These are phyloP conservation scores for Fregata magnificens DNA, from an alignment of 2,113 vertebrate genomes.

Conservation along the genomic window DNA sequence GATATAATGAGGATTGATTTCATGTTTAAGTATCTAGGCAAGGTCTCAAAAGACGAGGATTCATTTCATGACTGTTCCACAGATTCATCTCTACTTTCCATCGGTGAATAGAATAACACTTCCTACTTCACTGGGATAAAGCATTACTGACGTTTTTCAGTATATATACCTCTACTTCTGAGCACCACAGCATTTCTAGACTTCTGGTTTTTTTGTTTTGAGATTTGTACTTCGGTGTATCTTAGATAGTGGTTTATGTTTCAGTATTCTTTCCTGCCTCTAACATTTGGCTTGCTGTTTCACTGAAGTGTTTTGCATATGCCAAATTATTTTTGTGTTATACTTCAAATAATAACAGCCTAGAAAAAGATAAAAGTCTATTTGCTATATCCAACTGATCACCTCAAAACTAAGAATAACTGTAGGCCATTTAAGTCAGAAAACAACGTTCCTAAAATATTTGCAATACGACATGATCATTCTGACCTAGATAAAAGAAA, in stretches of 20 bases:
- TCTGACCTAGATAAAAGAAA: neutral
- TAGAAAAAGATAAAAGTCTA: neutral
- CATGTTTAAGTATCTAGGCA: neutral
- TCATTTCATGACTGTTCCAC: neutral
- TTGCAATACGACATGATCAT: neutral
- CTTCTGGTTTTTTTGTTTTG: neutral
- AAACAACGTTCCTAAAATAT: slow-evolving; percentile 24
- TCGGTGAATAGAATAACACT: neutral
- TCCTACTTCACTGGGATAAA: neutral
- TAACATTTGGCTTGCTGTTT: neutral
- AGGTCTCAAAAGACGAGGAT: neutral
- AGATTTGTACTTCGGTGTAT: neutral
- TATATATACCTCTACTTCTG: neutral
- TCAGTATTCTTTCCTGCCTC: neutral
- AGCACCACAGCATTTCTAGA: neutral
- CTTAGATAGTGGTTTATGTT: neutral
- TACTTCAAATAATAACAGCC: neutral
- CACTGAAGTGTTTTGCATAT: neutral
- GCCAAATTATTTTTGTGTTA: neutral
- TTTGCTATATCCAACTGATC: neutral
- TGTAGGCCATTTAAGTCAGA: neutral
- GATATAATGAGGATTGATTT: neutral
- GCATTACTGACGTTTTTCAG: neutral
- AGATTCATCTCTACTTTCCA: neutral
- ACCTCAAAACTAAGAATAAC: neutral